These are phyloP conservation scores for Myotis myotis DNA, from an alignment of 2,797 vertebrate species.

Conservation along the genomic window DNA sequence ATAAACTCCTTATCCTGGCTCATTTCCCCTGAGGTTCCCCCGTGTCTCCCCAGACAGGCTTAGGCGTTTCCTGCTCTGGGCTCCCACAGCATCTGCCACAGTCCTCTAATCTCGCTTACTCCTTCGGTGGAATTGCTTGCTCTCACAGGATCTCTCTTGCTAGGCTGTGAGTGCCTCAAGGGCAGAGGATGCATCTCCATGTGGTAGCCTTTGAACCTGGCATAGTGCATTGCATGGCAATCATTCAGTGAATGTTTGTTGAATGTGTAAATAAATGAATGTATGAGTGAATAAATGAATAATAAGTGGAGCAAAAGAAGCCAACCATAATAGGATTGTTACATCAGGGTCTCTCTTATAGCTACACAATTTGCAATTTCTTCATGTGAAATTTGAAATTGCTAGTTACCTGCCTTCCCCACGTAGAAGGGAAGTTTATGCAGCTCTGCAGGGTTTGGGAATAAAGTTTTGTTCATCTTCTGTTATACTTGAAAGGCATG, in stretches of 20 bases:
- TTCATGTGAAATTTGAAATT: background rate
- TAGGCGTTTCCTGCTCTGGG: background rate
- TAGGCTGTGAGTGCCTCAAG: background rate
- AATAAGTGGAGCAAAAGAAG: background rate
- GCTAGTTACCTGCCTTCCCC: constrained; percentile 1
- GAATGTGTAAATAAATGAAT: background rate
- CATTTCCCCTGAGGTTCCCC: background rate
- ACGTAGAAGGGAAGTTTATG: background rate
- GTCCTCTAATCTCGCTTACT: background rate
- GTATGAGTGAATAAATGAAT: background rate
- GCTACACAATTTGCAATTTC: background rate
- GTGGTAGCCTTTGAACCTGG: background rate
- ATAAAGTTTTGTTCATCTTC: constrained; percentile 3
- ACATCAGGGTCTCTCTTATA: background rate
- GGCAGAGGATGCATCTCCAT: background rate
- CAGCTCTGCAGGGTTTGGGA: background rate
- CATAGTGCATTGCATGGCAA: background rate
- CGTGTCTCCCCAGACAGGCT: background rate
- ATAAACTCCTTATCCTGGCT: background rate
- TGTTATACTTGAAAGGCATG: background rate
- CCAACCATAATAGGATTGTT: background rate
- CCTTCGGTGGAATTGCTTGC: background rate
- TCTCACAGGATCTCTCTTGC: background rate
- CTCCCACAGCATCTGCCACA: background rate
- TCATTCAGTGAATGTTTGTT: background rate